Conservation (phyloP, 2,113 vertebrate species). For the Epinephelus fuscoguttatus region DNA sequence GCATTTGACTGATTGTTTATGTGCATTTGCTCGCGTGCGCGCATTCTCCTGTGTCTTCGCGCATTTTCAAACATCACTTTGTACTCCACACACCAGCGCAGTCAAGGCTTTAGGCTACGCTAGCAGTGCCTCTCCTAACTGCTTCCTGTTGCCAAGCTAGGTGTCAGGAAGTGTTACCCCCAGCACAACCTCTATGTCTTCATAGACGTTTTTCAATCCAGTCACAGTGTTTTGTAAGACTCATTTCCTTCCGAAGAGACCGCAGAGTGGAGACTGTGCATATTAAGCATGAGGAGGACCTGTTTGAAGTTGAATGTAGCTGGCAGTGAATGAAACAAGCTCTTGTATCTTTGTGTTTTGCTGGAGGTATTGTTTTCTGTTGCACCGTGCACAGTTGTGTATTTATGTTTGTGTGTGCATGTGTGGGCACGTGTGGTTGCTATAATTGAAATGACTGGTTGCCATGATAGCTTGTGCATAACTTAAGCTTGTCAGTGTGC, state of each 20-base stretch:
- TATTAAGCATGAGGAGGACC: slow-evolving; percentile 65
- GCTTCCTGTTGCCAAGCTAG: slow-evolving; percentile 66
- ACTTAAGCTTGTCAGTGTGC: slow-evolving; percentile 63
- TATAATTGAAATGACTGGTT: slow-evolving; percentile 70
- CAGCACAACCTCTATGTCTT: slow-evolving; percentile 57
- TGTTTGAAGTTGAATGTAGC: slow-evolving; percentile 73
- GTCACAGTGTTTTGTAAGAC: slow-evolving; percentile 54
- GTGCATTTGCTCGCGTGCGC: slow-evolving; percentile 35
- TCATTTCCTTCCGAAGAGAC: slow-evolving; percentile 65
- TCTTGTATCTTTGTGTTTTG: slow-evolving; percentile 66
- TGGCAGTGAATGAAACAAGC: slow-evolving; percentile 72
- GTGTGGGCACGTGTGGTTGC: slow-evolving; percentile 27
- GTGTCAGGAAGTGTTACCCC: slow-evolving; percentile 71
- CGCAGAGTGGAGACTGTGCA: slow-evolving; percentile 58
- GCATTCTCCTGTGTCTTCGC: slow-evolving; percentile 62
- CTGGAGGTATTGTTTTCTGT: slow-evolving; percentile 64
- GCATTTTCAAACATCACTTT: slow-evolving; percentile 75
- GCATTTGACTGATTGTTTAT: slow-evolving; percentile 58
- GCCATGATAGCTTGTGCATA: slow-evolving; percentile 66
- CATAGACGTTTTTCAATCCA: slow-evolving; percentile 61
- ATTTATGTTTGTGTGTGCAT: slow-evolving; percentile 10
- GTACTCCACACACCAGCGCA: slow-evolving; percentile 60
- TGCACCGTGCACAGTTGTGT: slow-evolving; percentile 21
- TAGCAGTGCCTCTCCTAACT: slow-evolving; percentile 55
- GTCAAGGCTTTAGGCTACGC: slow-evolving; percentile 54